A percentile compares a stretch with the other conserved stretches of the same genome.
Evolutionary conservation across 2,888 invertebrate genomes (phyloP).

Genomic region (Stegana nigrithorax): DNA sequence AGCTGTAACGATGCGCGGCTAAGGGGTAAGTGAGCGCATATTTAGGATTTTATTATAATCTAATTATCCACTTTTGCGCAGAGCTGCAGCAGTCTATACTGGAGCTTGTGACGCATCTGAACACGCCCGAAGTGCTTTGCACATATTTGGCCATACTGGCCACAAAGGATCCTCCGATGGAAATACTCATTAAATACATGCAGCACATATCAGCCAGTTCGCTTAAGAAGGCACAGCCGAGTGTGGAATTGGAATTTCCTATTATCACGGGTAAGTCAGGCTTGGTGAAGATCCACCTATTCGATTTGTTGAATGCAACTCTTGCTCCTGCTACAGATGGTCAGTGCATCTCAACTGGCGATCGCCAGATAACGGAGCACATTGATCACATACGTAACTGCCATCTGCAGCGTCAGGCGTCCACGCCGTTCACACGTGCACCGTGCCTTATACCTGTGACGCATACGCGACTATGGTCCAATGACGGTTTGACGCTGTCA

Average conservation of each 20-base stretch:
- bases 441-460: constrained; percentile 66
- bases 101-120: constrained; percentile 72
- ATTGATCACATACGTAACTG: constrained; percentile 63
- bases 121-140: constrained; percentile 69
- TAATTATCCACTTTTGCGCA: too few relatives aligned
- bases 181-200: constrained; percentile 72
- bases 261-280: constrained; percentile 49
- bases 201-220: constrained; percentile 62
- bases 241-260: constrained; percentile 64
- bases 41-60: too few relatives aligned
- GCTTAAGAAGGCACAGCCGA: constrained; percentile 60
- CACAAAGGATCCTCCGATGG: constrained; percentile 71
- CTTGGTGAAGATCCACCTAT: too few relatives aligned
- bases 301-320: neutral
- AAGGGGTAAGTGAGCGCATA: constrained; percentile 57
- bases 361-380: constrained; percentile 53
- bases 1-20: constrained; percentile 57
- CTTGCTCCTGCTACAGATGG: constrained; percentile 49
- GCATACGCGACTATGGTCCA: constrained; percentile 61
- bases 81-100: constrained; percentile 77
- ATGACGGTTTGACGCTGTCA: constrained; percentile 63
- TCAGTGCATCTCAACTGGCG: constrained; percentile 56
- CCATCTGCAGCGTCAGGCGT: constrained; percentile 59
- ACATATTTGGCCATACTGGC: constrained; percentile 74
- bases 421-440: constrained; percentile 62